A percentile compares a stretch with the other conserved stretches of the same genome.
Conservation (phyloP, 2,888 invertebrate species). For the Lasioglossum villosulum region DNA sequence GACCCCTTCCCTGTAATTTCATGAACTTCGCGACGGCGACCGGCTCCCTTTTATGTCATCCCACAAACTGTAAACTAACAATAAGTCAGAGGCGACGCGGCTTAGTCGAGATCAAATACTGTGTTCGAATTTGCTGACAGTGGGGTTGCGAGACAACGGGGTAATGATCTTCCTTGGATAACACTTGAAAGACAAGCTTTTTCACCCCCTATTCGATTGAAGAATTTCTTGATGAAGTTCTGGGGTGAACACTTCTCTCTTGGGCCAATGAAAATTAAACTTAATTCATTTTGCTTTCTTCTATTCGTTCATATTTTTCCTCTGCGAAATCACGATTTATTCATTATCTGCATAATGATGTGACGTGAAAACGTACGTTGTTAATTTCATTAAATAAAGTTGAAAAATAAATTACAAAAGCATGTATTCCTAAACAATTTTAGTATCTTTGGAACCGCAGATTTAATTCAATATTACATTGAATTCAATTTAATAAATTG, state of each 20-base stretch:
- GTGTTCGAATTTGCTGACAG: slow-evolving; percentile 8
- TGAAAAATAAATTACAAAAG: no score
- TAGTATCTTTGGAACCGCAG: not conserved
- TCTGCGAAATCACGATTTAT: not conserved
- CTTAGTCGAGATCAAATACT: slow-evolving; percentile 51
- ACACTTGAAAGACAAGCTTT: not conserved
- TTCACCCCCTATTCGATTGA: not conserved
- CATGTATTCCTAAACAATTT: not conserved
- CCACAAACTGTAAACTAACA: slow-evolving; percentile 60
- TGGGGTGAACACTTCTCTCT: not conserved
- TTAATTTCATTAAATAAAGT: not conserved
- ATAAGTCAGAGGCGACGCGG: slow-evolving; percentile 55
- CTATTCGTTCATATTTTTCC: not conserved
- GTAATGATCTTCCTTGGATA: not conserved
- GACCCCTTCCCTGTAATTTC: slow-evolving; percentile 63
- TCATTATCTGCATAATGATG: not conserved
- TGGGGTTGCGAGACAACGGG: slow-evolving; percentile 5
- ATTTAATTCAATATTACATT: not conserved
- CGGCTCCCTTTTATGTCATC: slow-evolving; percentile 59
- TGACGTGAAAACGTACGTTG: not conserved
- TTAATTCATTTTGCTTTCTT: not conserved
- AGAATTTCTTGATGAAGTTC: not conserved
- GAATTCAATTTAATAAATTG: not conserved
- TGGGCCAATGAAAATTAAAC: not conserved
- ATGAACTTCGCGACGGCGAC: slow-evolving; percentile 55